Evolutionary conservation across 2,888 invertebrate genomes (phyloP).

Genomic region (Euproctis similis): DNA sequence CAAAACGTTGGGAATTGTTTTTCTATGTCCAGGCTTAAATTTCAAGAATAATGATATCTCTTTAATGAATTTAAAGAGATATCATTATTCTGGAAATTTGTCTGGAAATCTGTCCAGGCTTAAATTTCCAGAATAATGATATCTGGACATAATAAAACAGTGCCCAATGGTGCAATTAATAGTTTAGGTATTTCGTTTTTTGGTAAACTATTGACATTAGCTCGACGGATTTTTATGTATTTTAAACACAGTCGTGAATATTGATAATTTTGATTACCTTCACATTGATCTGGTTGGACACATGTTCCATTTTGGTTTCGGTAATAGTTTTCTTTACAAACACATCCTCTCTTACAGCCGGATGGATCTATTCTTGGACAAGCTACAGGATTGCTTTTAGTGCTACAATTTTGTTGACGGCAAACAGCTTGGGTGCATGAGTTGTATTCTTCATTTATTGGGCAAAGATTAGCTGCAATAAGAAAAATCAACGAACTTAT

Average conservation of each 20-base stretch:
- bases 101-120: too few relatives aligned
- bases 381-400: neutral
- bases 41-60: too few relatives aligned
- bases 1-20: too few relatives aligned
- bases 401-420: constrained; percentile 2
- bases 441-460: constrained; percentile 15
- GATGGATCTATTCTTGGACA: constrained; percentile 1
- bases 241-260: too few relatives aligned
- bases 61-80: too few relatives aligned
- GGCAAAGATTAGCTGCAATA: constrained; percentile 19
- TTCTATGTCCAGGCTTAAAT: too few relatives aligned
- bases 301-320: constrained; percentile 2
- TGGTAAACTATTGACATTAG: neutral
- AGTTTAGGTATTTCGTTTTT: neutral
- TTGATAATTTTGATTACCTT: constrained; percentile 1
- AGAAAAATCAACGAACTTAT: too few relatives aligned
- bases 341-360: constrained; percentile 3
- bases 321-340: constrained; percentile 3
- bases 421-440: constrained; percentile 15
- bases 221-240: too few relatives aligned
- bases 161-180: too few relatives aligned
- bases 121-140: too few relatives aligned
- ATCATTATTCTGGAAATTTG: too few relatives aligned
- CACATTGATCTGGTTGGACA: constrained; percentile 3
- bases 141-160: too few relatives aligned